Evolutionary conservation across 2,888 invertebrate species (phyloP), one percentile per base, ranked within the genome.

Genomic region (Ditylenchus weischeri): DNA sequence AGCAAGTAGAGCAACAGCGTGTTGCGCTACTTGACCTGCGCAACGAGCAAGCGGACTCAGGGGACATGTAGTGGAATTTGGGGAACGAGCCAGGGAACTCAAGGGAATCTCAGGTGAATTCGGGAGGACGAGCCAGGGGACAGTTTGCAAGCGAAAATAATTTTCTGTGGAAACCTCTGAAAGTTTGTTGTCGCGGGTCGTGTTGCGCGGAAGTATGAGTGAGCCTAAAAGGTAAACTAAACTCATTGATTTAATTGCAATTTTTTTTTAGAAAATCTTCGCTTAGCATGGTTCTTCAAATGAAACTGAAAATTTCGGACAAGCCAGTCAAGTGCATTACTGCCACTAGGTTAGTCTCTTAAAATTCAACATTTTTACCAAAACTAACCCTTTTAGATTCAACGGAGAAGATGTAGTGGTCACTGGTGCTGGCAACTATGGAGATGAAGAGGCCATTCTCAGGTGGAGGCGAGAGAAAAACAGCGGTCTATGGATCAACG

Each of bases 361-460:
- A 23, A 18, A 11, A 13, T 23, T 4, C 35, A 54, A 57, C 21
- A 43, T 29, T 8, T n/a, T 19, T 11, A 2, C 11, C 4, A 11
- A 64, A 64, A 21, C 18, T 7, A 6, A 21, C 62, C 19, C 18
- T 63, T 43, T 58, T 66, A 75, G 70, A 36, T 73, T 65, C 59
- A 62, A 67, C 38, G 72, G 78, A 35, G 82, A 84, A 62, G 78
- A 83, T 54, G 75, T 84, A 10, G 82, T 86, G 8, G 71, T 86
- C 57, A 86, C 85, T 62, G 86, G 86, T 68, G 83, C 86, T 65
- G 86, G 86, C 62, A 84, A 83, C 69, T 85, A 84, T 77, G 84
- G 84, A 29, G 86, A 86, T 72, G 86, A 86, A 68, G 86, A 86
- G 76, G 83, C 86, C 21, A 83, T 86, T n/a, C 77, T 86, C n/a